Base-by-base conservation (phyloP, 2,113 vertebrate genomes). In the Andinoacara biseriatus region DNA sequence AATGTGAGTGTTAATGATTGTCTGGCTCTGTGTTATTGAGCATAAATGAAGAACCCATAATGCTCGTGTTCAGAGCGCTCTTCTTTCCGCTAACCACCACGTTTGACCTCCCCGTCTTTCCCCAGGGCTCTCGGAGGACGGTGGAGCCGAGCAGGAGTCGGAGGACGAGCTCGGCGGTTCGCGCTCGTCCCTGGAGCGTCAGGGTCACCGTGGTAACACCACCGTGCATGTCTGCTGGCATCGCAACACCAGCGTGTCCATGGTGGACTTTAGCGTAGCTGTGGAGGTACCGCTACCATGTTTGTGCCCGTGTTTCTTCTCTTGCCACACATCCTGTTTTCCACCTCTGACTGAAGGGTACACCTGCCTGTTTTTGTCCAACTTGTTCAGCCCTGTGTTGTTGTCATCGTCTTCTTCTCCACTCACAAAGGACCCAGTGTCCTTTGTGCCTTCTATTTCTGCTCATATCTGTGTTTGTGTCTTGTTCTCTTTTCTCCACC, bases 151-250 rank as follows among this genome's bases (percentile, higher is more conserved):
- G 93, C 96, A 96, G 93, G 98, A 99, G 95, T 99, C 98, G 0
- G 98, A 99, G 95, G 98, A 99, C 29, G 98, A 99, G 93, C 96
- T 98, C 83, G 96, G 96, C 57, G 96, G 97, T 60, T 99, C 97
- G 0, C 97, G 96, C 82, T 97, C 97, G 7, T 99, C 98, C 10
- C 95, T 99, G 83, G 97, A 99, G 94, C 96, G 98, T 82, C 97
- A 98, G 91, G 95, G 96, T 61, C 97, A 98, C 90, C 97, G 98
- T 26, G 97, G 97, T 76, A 99, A 99, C 97, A 99, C 98, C 75
- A 99, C 97, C 86, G 97, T 98, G 87, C 98, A 99, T 58, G 98
- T 99, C 86, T 99, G 98, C 95, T 99, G 98, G 98, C 98, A 99
- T 85, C 96, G 98, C 91, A 99, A 97, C 95, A 99, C 98, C 95